Conservation (phyloP, 2,888 invertebrate genomes). For the Cantharis lateralis region DNA sequence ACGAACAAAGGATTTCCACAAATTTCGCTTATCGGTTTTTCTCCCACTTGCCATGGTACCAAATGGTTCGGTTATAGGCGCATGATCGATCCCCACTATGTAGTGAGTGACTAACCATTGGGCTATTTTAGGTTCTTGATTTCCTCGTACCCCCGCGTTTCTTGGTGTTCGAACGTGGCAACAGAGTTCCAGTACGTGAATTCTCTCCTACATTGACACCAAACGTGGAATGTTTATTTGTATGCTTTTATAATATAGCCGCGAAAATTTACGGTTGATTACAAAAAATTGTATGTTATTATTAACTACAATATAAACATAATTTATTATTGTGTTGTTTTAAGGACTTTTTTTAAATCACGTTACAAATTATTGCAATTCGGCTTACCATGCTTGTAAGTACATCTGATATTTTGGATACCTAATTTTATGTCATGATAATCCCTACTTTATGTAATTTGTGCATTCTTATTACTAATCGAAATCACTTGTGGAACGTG, state of each 20-base stretch:
- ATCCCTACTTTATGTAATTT: background rate
- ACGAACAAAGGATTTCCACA: conserved; percentile 29
- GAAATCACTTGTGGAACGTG: background rate
- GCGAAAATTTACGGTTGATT: background rate
- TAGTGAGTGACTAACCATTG: conserved; percentile 26
- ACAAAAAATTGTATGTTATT: background rate
- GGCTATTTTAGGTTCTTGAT: conserved; percentile 9
- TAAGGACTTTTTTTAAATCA: background rate
- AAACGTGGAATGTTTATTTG: conserved; percentile 19
- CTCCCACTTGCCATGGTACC: conserved; percentile 28
- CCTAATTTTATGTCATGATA: background rate
- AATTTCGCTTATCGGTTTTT: conserved; percentile 28
- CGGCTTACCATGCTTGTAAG: conserved; percentile 27
- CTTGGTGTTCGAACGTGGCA: conserved; percentile 20
- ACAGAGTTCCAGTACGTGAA: conserved; percentile 16
- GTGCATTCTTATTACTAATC: background rate
- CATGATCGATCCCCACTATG: conserved; percentile 26
- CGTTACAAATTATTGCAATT: background rate
- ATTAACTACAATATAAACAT: background rate
- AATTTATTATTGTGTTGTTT: conserved; percentile 4
- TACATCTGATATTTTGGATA: conserved; percentile 2
- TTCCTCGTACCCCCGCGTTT: conserved; percentile 19
- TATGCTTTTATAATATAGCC: conserved; percentile 3
- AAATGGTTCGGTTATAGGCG: conserved; percentile 26
- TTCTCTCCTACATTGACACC: conserved; percentile 21